Evolutionary conservation across 1,140 invertebrate genomes (phyloP).

Genomic region (Thaumetopoea pityocampa): DNA sequence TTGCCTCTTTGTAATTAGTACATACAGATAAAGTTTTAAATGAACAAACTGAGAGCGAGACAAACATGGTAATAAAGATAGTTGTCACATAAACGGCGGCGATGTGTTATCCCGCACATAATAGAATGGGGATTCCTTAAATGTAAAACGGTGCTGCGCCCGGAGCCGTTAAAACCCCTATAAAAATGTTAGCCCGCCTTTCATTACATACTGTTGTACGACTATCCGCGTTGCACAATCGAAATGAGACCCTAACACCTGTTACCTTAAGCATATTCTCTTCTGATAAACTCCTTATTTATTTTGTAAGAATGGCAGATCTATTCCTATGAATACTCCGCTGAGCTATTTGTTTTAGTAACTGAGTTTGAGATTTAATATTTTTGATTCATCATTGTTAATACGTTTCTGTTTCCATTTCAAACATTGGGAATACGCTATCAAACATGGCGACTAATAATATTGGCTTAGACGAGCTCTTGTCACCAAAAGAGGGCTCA

Average conservation of each 20-base stretch:
- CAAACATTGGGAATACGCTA: no score
- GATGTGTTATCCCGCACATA: slow-evolving; percentile 65
- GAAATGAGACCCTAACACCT: slow-evolving; percentile 30
- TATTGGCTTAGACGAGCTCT: no score
- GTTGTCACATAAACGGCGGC: slow-evolving; percentile 60
- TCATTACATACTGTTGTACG: slow-evolving; percentile 64
- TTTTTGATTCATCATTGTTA: slow-evolving; percentile 5
- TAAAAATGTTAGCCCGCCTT: slow-evolving; percentile 73
- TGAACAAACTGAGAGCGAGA: slow-evolving; percentile 3
- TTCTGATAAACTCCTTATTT: slow-evolving; percentile 24
- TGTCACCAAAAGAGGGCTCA: no score
- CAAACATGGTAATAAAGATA: slow-evolving; percentile 46
- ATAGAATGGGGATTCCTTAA: slow-evolving; percentile 70
- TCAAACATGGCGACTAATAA: no score
- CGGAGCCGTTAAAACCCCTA: slow-evolving; percentile 69
- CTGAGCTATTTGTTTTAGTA: slow-evolving; percentile 43
- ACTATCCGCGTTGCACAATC: slow-evolving; percentile 19
- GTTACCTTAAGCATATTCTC: slow-evolving; percentile 25
- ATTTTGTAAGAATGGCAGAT: slow-evolving; percentile 53
- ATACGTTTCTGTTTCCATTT: no score
- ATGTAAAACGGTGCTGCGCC: slow-evolving; percentile 66
- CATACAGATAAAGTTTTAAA: no score
- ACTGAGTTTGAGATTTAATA: slow-evolving; percentile 2
- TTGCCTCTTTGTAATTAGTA: no score
- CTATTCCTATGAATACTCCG: slow-evolving; percentile 48